Base-by-base conservation (phyloP, 2,888 invertebrate species). In the Plebejus anna region DNA sequence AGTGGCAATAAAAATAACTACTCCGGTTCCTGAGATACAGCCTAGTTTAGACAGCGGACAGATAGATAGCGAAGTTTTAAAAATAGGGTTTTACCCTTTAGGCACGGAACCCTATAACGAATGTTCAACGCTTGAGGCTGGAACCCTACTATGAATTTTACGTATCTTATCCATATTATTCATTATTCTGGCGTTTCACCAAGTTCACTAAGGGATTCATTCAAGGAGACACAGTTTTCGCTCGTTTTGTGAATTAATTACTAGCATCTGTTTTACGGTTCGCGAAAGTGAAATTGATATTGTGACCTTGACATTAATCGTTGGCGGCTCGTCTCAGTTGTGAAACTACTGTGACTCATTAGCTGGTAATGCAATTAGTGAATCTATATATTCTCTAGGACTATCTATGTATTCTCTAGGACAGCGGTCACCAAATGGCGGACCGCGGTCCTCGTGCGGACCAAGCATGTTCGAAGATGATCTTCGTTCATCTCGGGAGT, bases 231-330 rank as follows among this genome's bases (percentile, higher is more conserved):
- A 1, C 66, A 1, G 11, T 36, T 66, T 66, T 66, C 66, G 5
- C 66, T 66, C 66, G 16, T 66, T 66, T 13, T 13, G 66, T 36
- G 5, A 66, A 66, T 66, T 66, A 66, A 66, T 66, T 66, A 66
- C 66, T 0, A 66, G 16, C 66, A 66, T 66, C 66, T 66, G 61
- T 66, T 66, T 36, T 16, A 66, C 66, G 66, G 66, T 66, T 66
- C 66, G 73, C 51, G 51, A 71, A 42, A 71, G 71, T 71, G 71
- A 71, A n/a, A 71, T 71, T 71, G 71, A 42, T 71, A 42, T 71
- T 71, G 38, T 71, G 38, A 71, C 71, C 38, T 1, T 71, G 71
- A 42, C 71, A 71, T 71, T 71, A 71, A 71, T 71, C 42, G 71
- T 13, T 36, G 66, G 16, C 66, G 32, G 5, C 13, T 66, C 28